These are phyloP conservation scores for Catagonus wagneri DNA, from an alignment of 2,113 vertebrate genomes.

Conservation along the genomic window DNA sequence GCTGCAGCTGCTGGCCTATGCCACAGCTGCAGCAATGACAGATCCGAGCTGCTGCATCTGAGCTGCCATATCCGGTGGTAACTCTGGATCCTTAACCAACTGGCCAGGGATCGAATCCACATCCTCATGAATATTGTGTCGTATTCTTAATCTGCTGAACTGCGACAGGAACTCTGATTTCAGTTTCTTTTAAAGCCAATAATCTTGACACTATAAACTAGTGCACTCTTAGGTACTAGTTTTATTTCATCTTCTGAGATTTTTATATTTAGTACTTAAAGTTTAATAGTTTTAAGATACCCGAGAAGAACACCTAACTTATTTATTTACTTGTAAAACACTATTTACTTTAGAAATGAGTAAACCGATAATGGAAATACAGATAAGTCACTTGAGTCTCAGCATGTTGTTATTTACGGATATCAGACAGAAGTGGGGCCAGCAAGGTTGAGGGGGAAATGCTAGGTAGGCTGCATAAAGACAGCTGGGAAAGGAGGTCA, in stretches of 20 bases:
- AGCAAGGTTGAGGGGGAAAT: background rate
- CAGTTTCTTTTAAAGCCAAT: constrained; percentile 21
- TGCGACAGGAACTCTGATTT: background rate
- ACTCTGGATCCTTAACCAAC: too few relatives aligned
- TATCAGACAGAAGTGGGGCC: background rate
- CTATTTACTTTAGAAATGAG: background rate
- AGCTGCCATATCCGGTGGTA: too few relatives aligned
- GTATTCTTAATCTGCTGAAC: too few relatives aligned
- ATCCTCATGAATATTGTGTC: too few relatives aligned
- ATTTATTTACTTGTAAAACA: background rate
- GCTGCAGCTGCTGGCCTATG: too few relatives aligned
- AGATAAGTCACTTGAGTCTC: constrained; percentile 3
- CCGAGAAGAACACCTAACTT: constrained; percentile 1
- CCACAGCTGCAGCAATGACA: too few relatives aligned
- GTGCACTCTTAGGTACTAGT: background rate
- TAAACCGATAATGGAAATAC: constrained; percentile 49
- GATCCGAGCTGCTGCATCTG: too few relatives aligned
- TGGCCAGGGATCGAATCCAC: too few relatives aligned
- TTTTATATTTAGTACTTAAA: constrained; percentile 13
- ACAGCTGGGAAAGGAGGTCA: background rate
- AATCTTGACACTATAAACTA: constrained; percentile 13
- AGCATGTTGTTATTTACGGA: constrained; percentile 36
- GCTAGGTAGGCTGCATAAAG: background rate
- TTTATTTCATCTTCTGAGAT: constrained; percentile 44
- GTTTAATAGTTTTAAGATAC: constrained; percentile 38